A percentile compares a stretch with the other conserved stretches of the same genome.
These are phyloP conservation scores for Metellina segmentata DNA, from an alignment of 2,888 invertebrate species.

Conservation along the genomic window DNA sequence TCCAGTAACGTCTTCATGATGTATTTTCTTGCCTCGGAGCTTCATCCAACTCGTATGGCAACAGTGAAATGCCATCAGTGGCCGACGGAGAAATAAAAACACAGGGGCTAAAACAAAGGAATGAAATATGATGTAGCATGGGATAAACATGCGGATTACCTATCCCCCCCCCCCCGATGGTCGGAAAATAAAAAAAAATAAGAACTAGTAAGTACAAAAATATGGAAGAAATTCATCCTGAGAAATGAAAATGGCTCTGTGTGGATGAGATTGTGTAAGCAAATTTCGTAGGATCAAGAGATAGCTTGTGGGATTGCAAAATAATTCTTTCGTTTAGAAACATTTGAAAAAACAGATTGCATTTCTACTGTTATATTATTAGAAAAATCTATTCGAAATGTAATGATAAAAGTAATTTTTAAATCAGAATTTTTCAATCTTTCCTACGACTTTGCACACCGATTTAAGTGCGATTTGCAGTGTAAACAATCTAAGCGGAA, in stretches of 20 bases:
- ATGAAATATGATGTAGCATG: constrained; percentile 4
- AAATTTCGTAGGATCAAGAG: no score
- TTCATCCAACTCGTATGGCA: constrained; percentile 24
- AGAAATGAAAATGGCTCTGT: not conserved
- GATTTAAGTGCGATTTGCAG: no score
- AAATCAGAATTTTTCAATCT: no score
- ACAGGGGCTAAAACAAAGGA: not conserved
- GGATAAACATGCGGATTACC: not conserved
- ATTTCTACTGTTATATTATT: no score
- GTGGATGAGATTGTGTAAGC: no score
- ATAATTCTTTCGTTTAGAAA: no score
- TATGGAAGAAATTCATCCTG: not conserved
- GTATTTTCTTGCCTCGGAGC: constrained; percentile 1
- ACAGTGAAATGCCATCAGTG: not conserved
- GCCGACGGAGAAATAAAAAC: not conserved
- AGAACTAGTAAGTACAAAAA: not conserved
- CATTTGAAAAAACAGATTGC: no score
- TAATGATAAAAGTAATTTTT: no score
- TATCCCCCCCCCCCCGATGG: not conserved
- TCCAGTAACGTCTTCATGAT: constrained; percentile 31
- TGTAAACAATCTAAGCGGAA: no score
- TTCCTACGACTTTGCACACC: no score
- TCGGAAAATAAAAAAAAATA: not conserved
- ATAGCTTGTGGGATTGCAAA: no score
- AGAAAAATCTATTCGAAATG: no score